Evolutionary conservation across 2,888 invertebrate species (phyloP).

Genomic region (Caenorhabditis sinica): DNA sequence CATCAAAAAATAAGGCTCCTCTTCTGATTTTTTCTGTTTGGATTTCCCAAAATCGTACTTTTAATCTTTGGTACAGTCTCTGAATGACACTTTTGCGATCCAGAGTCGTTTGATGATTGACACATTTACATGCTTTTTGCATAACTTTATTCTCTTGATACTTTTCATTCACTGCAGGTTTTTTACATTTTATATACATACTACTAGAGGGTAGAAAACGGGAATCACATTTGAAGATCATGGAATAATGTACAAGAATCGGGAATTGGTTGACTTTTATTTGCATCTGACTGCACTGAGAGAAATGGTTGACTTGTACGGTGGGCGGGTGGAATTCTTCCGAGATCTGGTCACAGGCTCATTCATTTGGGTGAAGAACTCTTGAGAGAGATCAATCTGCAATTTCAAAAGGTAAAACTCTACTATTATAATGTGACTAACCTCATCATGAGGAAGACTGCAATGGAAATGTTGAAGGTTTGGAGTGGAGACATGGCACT

Average conservation of each 20-base stretch:
- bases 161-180: too few species aligned
- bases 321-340: conserved; percentile 15
- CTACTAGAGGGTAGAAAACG: neutral
- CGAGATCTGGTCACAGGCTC: conserved; percentile 40
- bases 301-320: conserved; percentile 48
- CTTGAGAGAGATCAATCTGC: conserved; percentile 52
- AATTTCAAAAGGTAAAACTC: too few species aligned
- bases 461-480: conserved; percentile 62
- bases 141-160: too few species aligned
- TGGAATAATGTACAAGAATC: neutral
- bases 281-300: conserved; percentile 44
- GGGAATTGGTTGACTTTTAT: conserved; percentile 9
- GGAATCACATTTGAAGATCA: conserved; percentile 1
- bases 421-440: neutral
- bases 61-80: too few species aligned
- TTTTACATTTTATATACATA: neutral
- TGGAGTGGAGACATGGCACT: conserved; percentile 48
- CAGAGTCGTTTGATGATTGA: too few species aligned
- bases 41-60: too few species aligned
- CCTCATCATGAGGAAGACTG: conserved; percentile 56
- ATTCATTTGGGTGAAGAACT: conserved; percentile 38
- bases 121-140: too few species aligned
- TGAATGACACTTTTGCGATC: too few species aligned
- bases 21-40: too few species aligned
- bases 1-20: too few species aligned